Conservation (phyloP, 2,113 vertebrate genomes). For the Zosterops lateralis region DNA sequence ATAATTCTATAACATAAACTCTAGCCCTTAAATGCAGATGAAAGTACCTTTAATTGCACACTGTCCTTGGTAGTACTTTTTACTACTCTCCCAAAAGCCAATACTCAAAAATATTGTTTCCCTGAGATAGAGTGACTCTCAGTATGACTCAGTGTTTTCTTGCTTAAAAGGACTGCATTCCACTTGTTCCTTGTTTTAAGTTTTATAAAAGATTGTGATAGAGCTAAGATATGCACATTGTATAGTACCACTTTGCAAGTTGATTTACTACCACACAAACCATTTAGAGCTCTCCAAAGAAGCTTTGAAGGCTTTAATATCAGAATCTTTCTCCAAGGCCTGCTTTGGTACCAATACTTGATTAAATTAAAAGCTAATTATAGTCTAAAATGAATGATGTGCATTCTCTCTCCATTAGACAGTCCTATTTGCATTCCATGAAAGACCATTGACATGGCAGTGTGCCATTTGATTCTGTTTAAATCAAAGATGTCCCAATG, state of each 20-base stretch:
- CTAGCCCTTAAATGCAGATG: background rate
- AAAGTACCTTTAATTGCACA: background rate
- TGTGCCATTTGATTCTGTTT: constrained; percentile 22
- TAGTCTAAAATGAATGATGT: constrained; percentile 53
- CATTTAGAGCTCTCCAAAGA: constrained; percentile 15
- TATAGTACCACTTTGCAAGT: background rate
- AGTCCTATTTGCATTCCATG: constrained; percentile 48
- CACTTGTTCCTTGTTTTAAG: background rate
- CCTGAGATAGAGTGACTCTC: background rate
- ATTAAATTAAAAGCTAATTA: constrained; percentile 70
- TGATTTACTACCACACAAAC: constrained; percentile 47
- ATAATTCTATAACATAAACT: background rate
- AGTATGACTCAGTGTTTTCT: background rate
- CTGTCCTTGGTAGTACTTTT: background rate
- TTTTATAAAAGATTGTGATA: background rate
- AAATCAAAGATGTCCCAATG: background rate
- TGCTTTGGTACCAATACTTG: constrained; percentile 48
- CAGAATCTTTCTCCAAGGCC: constrained; percentile 49
- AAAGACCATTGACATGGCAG: constrained; percentile 26
- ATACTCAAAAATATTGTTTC: background rate
- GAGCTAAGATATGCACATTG: background rate
- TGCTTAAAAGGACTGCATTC: background rate
- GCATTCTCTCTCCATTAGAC: constrained; percentile 31
- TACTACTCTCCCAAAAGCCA: background rate
- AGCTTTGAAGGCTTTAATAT: constrained; percentile 41